Percentiles rank a stretch among this genome's conserved stretches.
Conservation (phyloP, 2,888 invertebrate species). For the Nephrotoma appendiculata region DNA sequence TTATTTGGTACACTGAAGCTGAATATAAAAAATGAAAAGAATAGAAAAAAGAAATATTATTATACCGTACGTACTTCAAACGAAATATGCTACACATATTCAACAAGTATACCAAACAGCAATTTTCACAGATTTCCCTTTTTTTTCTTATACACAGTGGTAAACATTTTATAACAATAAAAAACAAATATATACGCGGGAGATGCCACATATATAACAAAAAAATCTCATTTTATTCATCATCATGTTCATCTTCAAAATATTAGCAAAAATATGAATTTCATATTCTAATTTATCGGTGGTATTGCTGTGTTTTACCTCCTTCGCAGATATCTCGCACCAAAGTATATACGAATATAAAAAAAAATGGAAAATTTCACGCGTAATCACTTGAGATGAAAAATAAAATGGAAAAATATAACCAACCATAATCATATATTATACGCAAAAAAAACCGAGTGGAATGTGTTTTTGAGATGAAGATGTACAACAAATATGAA, state of each 20-base stretch:
- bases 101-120: too few relatives aligned
- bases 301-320: background rate
- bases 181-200: background rate
- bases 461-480: background rate
- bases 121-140: too few relatives aligned
- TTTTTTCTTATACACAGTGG: too few relatives aligned
- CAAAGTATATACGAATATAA: background rate
- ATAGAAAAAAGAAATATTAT: too few relatives aligned
- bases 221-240: background rate
- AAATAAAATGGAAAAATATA: background rate
- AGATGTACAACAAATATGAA: background rate
- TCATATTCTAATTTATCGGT: background rate
- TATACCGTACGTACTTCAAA: too few relatives aligned
- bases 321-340: background rate
- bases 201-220: background rate
- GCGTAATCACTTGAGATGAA: background rate
- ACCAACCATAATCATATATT: background rate
- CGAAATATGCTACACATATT: too few relatives aligned
- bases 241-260: background rate
- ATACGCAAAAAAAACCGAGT: background rate
- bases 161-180: too few relatives aligned
- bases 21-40: too few relatives aligned
- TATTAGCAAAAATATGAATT: background rate
- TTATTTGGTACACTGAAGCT: too few relatives aligned
- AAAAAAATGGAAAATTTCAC: background rate